Conservation (phyloP, 2,113 vertebrate genomes). For the Ptyas mucosa region DNA sequence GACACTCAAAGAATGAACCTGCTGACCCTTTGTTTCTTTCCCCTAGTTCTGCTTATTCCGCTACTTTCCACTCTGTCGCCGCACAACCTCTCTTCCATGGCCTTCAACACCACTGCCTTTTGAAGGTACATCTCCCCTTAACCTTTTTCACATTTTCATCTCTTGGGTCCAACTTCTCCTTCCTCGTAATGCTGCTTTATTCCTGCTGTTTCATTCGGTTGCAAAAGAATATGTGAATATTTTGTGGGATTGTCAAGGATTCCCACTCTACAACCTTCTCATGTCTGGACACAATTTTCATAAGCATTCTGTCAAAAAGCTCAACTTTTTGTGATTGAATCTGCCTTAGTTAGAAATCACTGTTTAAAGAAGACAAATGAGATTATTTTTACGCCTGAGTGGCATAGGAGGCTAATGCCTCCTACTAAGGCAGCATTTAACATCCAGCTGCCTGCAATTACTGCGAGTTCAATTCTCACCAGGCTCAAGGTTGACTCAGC, state of each 20-base stretch:
- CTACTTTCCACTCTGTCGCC: conserved; percentile 1
- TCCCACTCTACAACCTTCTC: background rate
- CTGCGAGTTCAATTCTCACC: no score
- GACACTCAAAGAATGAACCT: background rate
- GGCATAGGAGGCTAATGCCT: no score
- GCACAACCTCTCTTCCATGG: conserved; percentile 3
- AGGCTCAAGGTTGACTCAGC: no score
- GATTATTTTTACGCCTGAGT: background rate
- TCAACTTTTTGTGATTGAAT: background rate
- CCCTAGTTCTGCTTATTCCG: conserved; percentile 19
- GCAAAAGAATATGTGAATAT: background rate
- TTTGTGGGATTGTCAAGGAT: background rate
- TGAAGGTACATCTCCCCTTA: background rate
- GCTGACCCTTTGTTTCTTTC: conserved; percentile 8
- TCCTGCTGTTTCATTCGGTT: conserved; percentile 23
- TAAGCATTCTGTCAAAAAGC: background rate
- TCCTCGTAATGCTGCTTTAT: background rate
- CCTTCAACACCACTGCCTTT: conserved; percentile 5
- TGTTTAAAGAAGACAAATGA: background rate
- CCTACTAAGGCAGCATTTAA: no score
- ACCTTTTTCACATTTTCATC: background rate
- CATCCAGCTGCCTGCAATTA: no score
- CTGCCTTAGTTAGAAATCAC: background rate
- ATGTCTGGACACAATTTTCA: background rate
- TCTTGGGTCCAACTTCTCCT: background rate